Evolutionary conservation across 1,140 invertebrate species (phyloP).

Genomic region (Zophobas atratus): DNA sequence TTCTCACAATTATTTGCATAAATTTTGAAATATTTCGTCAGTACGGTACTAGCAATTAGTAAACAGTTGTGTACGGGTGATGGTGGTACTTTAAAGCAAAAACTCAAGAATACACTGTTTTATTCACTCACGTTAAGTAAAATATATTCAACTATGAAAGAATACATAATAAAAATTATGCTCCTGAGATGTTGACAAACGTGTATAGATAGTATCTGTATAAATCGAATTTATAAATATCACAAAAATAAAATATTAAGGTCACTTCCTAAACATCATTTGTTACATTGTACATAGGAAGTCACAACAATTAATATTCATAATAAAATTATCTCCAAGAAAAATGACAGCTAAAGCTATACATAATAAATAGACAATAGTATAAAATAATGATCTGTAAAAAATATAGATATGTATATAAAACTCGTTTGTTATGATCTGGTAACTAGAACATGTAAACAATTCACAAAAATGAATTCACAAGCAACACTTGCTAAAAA

Average conservation of each 20-base stretch:
- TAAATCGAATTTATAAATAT: slow-evolving; percentile 13
- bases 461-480: not conserved
- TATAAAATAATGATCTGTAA: not conserved
- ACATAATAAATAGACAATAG: not conserved
- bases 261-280: slow-evolving; percentile 29
- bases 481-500: not conserved
- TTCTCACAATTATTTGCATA: too few relatives aligned
- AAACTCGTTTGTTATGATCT: slow-evolving; percentile 2
- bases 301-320: not conserved
- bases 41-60: too few relatives aligned
- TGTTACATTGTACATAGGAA: slow-evolving; percentile 7
- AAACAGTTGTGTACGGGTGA: too few relatives aligned
- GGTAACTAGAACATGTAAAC: slow-evolving; percentile 15
- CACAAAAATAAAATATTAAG: slow-evolving; percentile 38
- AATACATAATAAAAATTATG: slow-evolving; percentile 36
- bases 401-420: slow-evolving; percentile 1
- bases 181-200: slow-evolving; percentile 29
- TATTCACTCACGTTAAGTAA: slow-evolving; percentile 6
- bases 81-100: too few relatives aligned
- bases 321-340: not conserved
- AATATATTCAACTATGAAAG: slow-evolving; percentile 29
- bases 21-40: too few relatives aligned
- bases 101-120: too few relatives aligned
- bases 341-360: too few relatives aligned
- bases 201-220: slow-evolving; percentile 11